These are phyloP conservation scores for Chaetoderma sp. DNA, from an alignment of 2,888 invertebrate genomes.

Conservation along the genomic window DNA sequence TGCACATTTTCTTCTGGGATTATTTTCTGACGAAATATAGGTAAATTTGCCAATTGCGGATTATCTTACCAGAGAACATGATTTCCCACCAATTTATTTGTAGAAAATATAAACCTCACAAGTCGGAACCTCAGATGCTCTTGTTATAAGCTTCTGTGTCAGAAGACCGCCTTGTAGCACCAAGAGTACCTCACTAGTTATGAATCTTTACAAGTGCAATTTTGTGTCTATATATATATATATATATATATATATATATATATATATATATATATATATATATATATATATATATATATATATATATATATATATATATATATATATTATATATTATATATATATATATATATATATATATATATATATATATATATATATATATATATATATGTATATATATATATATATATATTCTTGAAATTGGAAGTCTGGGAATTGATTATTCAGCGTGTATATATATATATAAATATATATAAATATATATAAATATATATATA, in stretches of 20 bases:
- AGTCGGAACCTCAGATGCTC: neutral
- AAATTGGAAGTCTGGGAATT: no score
- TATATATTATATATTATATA: neutral
- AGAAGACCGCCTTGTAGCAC: no score
- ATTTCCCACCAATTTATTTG: neutral
- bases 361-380: constrained; percentile 9
- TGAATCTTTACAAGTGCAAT: no score
- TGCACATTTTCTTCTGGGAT: no score
- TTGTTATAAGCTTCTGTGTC: neutral
- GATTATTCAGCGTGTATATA: constrained; percentile 2
- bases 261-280: constrained; percentile 5
- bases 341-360: constrained; percentile 9
- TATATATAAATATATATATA: constrained; percentile 6
- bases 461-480: constrained; percentile 5
- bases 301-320: constrained; percentile 9
- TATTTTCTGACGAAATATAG: no score
- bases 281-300: constrained; percentile 9
- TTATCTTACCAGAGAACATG: neutral
- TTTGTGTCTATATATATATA: no score
- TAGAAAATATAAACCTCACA: no score
- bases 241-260: neutral
- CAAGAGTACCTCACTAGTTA: no score
- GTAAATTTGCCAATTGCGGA: no score
- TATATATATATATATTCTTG: constrained; percentile 2
- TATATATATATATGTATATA: constrained; percentile 6